These are phyloP conservation scores for Tipula lateralis DNA, from an alignment of 2,888 invertebrate species.

Conservation along the genomic window DNA sequence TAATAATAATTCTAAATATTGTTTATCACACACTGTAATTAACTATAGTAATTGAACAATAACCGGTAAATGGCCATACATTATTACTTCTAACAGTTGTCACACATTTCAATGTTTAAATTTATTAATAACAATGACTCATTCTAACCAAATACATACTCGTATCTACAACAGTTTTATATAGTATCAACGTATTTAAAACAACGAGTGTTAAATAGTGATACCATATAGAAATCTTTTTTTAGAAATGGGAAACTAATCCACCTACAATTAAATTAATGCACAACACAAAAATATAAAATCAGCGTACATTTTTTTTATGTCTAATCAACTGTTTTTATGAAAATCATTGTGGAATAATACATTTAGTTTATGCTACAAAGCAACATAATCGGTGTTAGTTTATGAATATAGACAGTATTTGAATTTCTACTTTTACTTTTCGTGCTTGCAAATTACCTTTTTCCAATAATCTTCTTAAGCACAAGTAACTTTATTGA, in stretches of 20 bases:
- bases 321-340: neutral
- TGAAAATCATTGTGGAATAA: neutral
- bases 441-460: neutral
- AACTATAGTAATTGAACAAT: too few relatives aligned
- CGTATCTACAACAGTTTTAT: neutral
- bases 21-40: too few relatives aligned
- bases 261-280: neutral
- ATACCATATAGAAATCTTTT: neutral
- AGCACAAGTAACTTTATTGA: neutral
- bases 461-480: neutral
- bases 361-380: neutral
- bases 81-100: neutral
- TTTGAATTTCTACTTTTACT: conserved; percentile 8
- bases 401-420: neutral
- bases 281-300: neutral
- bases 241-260: neutral
- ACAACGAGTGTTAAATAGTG: neutral
- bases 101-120: neutral
- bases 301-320: neutral
- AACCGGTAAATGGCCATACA: neutral
- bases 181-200: neutral
- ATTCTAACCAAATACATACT: neutral
- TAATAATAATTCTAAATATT: too few relatives aligned
- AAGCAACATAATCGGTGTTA: neutral
- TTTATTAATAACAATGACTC: neutral